Evolutionary conservation across 2,888 invertebrate genomes (phyloP).

Genomic region (Bombylius discolor): DNA sequence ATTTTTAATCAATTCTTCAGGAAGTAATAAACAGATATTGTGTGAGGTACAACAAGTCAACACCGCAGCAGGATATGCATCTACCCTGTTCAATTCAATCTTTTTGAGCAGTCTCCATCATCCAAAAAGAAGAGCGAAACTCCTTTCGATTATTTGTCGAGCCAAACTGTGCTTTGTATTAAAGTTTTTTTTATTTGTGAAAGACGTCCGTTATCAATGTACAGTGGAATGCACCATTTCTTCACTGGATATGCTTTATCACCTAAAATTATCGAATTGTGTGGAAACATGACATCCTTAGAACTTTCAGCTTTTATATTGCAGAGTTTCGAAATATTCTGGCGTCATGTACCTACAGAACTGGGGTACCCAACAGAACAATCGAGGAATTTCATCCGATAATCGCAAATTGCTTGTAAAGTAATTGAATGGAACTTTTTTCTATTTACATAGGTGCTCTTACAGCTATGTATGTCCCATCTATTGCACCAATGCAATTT

Average conservation of each 20-base stretch:
- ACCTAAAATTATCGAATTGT: not conserved
- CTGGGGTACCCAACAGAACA: not conserved
- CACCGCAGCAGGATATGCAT: not conserved
- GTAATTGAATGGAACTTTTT: not conserved
- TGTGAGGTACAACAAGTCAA: not conserved
- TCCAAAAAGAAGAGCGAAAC: not conserved
- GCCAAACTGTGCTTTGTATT: not conserved
- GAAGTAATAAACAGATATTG: not conserved
- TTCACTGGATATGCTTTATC: not conserved
- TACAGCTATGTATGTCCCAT: not conserved
- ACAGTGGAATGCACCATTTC: not conserved
- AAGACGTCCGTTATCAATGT: not conserved
- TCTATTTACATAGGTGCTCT: not conserved
- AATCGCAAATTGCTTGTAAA: not conserved
- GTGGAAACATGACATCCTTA: not conserved
- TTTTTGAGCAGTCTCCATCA: not conserved
- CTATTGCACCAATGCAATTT: not conserved
- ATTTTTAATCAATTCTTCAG: not conserved
- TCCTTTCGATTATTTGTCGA: not conserved
- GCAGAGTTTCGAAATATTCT: not conserved
- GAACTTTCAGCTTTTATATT: not conserved
- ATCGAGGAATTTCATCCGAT: not conserved
- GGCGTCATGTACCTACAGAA: not conserved
- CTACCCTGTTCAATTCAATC: not conserved
- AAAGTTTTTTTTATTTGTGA: not conserved